A percentile compares a stretch with the other conserved stretches of the same genome.
Conservation (phyloP, 2,113 vertebrate genomes). For the Axis porcinus region DNA sequence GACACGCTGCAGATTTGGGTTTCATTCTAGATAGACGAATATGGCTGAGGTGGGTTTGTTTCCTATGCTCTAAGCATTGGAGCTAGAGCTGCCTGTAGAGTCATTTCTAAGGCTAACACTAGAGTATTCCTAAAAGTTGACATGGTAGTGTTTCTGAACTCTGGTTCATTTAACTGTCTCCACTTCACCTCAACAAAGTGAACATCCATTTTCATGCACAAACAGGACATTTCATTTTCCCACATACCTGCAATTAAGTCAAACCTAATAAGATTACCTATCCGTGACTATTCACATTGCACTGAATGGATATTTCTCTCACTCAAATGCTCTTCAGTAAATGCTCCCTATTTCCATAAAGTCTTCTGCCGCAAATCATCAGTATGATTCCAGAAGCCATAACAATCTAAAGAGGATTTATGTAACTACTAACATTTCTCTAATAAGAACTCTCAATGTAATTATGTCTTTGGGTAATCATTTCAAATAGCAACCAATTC, state of each 20-base stretch:
- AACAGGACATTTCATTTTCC: background rate
- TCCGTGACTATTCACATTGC: background rate
- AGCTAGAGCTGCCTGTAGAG: background rate
- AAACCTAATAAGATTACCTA: background rate
- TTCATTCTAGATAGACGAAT: background rate
- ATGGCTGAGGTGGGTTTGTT: background rate
- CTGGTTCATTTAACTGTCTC: background rate
- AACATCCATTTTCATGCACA: background rate
- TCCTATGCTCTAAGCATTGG: background rate
- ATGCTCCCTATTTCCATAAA: background rate
- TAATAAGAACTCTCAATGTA: background rate
- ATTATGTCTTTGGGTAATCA: background rate
- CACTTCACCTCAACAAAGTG: background rate
- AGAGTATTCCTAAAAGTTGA: background rate
- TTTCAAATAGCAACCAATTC: slow-evolving; percentile 12
- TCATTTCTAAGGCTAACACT: background rate
- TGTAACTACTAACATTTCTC: background rate
- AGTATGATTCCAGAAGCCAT: background rate
- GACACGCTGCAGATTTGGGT: slow-evolving; percentile 30
- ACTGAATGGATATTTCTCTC: background rate
- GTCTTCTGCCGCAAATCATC: background rate
- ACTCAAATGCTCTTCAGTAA: background rate
- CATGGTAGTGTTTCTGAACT: background rate
- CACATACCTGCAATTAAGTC: background rate
- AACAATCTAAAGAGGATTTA: background rate